Evolutionary conservation across 2,113 vertebrate species (phyloP), one percentile per base, ranked within the genome.

Genomic region (Cichladusa arquata): DNA sequence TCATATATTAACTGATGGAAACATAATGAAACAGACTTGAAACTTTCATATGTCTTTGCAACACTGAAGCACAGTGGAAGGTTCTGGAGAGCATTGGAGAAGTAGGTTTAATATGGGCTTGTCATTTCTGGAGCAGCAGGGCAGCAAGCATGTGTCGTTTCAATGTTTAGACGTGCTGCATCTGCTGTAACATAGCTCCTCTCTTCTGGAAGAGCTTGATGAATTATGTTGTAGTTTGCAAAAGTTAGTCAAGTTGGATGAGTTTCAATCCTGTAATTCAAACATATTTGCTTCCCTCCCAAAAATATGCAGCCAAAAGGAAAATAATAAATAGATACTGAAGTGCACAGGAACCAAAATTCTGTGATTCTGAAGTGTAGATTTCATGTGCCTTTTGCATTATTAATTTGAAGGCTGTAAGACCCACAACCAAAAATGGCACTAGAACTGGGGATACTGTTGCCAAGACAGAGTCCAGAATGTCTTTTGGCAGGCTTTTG

Each of bases 221-320:
- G 67, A 92, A 85, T 90, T 95, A 85, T 47, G 26, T 45, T 92
- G 48, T 48, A 89, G 54, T 76, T 95, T 80, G 54, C 56, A 60
- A 67, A 93, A 94, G 92, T 88, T 92, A 50, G 67, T 96, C 44
- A 78, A 77, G 47, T 67, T 88, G 90, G 88, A 92, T 92, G 76
- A 86, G n/a, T 83, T 95, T 90, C 87, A 96, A 6, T 86, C 74
- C 31, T 92, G 47, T 90, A 86, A 83, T 77, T 95, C 54, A 90
- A 77, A 61, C 47, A 25, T 82, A 71, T 7, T 92, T 95, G 38
- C 76, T 94, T 88, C 86, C 51, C 51, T 94, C 72, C 34, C 72
- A 90, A 90, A 90, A 96, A 82, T 58, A 72, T 0, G 1, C 50
- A 86, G 54, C 83, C 58, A 83, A 50, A 88, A 82, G 70, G 47